Evolutionary conservation across 1,140 invertebrate genomes (phyloP), one percentile per base, ranked within the genome.

Genomic region (Lasaia peninsularis): DNA sequence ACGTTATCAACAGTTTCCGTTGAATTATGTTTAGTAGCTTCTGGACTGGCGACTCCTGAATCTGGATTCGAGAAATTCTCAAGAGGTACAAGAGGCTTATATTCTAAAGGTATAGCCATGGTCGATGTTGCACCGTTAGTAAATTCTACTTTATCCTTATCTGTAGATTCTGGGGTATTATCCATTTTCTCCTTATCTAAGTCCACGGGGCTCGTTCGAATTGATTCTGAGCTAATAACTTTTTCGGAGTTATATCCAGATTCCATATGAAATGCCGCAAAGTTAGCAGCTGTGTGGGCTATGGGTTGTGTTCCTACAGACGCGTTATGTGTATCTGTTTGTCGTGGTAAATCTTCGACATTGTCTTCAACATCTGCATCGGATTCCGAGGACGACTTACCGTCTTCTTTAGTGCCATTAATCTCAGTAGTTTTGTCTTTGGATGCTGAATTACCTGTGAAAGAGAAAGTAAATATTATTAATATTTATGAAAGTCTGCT

Each of bases 281-380:
- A 88, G 71, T 85, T 84, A 32, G 81, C 82, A 11, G 84, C 85
- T 1, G 86, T 85, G 57, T 89, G 85, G 0, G 80, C 72, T 7
- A 78, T 58, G 18, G 81, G 63, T 49, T 75, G 80, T 0, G 76
- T 66, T 10, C 63, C 76, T 2, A 69, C 74, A 7, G 79, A 67
- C 0, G 72, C 67, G 10, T 63, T 60, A 40, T 77, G 71, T 0
- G 64, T 67, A 53, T 79, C 73, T 0, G 67, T 60, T 11, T 65
- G 67, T 34, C 90, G 89, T 0, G 86, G 85, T 32, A 87, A 86
- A 34, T 92, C 92, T 64, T 94, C 93, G 3, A 93, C 80, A 72
- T 96, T 96, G 68, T 96, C 95, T 82, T 96, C 95, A 0, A 96
- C 90, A 73, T 96, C 95, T 0, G 95, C 94, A 75, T 95, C 94